Evolutionary conservation across 1,140 invertebrate genomes (phyloP).

Genomic region (Globodera rostochiensis): DNA sequence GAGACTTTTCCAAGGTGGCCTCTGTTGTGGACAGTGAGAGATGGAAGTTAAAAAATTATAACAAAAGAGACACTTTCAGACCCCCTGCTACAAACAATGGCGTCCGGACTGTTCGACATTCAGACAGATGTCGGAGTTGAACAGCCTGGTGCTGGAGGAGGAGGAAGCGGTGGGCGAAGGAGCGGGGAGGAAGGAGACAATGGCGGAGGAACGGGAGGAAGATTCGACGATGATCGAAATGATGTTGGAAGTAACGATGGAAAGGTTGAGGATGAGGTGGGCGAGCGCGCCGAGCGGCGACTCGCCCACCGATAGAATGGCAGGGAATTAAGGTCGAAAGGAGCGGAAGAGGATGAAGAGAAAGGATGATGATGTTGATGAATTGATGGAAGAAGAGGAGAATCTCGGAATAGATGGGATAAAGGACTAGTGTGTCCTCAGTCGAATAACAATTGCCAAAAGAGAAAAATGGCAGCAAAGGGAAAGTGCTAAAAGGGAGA

Average conservation of each 20-base stretch:
- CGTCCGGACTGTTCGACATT: constrained; percentile 48
- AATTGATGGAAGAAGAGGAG: no score
- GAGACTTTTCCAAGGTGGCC: constrained; percentile 42
- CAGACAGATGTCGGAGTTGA: neutral
- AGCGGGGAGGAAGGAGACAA: neutral
- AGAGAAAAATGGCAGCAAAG: no score
- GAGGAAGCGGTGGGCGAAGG: neutral
- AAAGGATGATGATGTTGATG: no score
- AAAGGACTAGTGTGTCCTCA: no score
- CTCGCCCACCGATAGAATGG: no score
- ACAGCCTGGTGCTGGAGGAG: neutral
- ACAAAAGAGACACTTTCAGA: constrained; percentile 32
- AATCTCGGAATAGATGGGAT: no score
- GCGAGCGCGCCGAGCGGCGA: neutral
- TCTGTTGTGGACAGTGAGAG: constrained; percentile 42
- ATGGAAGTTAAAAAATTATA: neutral
- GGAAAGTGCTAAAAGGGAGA: no score
- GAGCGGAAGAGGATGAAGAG: no score
- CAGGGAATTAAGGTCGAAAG: no score
- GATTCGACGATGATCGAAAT: neutral
- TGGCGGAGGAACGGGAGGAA: neutral
- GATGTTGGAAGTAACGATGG: neutral
- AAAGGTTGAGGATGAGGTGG: neutral
- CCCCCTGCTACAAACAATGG: constrained; percentile 45
- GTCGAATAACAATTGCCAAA: no score